Evolutionary conservation across 2,888 invertebrate genomes (phyloP).

Genomic region (Sphaerophoria taeniata): DNA sequence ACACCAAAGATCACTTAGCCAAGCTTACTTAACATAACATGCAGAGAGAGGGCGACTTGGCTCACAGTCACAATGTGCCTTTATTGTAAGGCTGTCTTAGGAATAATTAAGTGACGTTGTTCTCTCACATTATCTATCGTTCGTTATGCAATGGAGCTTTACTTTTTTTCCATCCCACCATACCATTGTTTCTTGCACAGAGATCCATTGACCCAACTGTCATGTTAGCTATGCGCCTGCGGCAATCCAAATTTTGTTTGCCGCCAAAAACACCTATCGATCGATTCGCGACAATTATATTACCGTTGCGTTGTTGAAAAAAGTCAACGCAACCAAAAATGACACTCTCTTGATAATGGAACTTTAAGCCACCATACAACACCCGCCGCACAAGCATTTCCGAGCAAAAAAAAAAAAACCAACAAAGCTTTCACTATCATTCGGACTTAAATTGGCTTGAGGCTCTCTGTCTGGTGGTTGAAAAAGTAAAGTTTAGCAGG

Average conservation of each 20-base stretch:
- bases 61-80: too few relatives aligned
- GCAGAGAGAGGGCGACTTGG: too few relatives aligned
- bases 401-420: slow-evolving; percentile 41
- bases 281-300: slow-evolving; percentile 15
- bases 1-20: neutral
- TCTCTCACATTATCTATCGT: too few relatives aligned
- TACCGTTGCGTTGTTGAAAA: slow-evolving; percentile 1
- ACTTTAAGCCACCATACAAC: neutral
- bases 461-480: slow-evolving; percentile 20
- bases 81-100: too few relatives aligned
- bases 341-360: slow-evolving; percentile 54
- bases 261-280: slow-evolving; percentile 28
- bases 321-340: slow-evolving; percentile 40
- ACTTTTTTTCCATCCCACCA: too few relatives aligned
- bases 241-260: neutral
- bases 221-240: neutral
- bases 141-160: slow-evolving; percentile 52
- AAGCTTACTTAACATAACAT: slow-evolving; percentile 9
- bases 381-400: slow-evolving; percentile 20
- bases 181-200: slow-evolving; percentile 35
- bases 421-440: slow-evolving; percentile 77
- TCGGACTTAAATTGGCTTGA: slow-evolving; percentile 35
- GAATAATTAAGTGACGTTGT: too few relatives aligned
- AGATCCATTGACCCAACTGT: slow-evolving; percentile 66
- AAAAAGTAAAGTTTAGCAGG: slow-evolving; percentile 43